These are phyloP conservation scores for Plodia interpunctella DNA, from an alignment of 1,140 invertebrate species.

Conservation along the genomic window DNA sequence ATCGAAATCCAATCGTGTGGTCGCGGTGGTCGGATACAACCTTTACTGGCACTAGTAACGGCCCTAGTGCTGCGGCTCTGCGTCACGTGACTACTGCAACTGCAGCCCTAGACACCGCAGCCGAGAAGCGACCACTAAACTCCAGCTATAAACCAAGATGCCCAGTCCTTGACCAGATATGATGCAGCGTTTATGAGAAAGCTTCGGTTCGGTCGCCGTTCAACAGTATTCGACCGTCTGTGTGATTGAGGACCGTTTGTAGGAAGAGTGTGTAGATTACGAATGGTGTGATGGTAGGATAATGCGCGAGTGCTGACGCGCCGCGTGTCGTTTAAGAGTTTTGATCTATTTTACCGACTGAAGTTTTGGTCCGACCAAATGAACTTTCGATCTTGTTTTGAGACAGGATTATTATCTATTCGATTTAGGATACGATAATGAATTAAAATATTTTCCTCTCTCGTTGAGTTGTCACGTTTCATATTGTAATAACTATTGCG, in stretches of 20 bases:
- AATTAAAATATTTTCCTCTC: slow-evolving; percentile 57
- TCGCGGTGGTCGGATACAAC: slow-evolving; percentile 35
- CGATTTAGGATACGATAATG: slow-evolving; percentile 57
- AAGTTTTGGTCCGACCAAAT: slow-evolving; percentile 75
- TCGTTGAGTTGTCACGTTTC: slow-evolving; percentile 57
- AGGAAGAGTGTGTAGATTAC: slow-evolving; percentile 13
- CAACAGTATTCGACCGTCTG: slow-evolving; percentile 24
- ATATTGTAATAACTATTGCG: slow-evolving; percentile 48
- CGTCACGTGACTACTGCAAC: slow-evolving; percentile 51
- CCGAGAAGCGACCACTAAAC: slow-evolving; percentile 3
- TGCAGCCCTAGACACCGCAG: neutral
- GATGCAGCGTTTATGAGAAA: slow-evolving; percentile 13
- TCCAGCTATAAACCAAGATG: neutral
- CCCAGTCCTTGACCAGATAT: neutral
- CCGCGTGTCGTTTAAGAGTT: slow-evolving; percentile 36
- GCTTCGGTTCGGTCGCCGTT: slow-evolving; percentile 29
- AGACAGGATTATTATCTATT: slow-evolving; percentile 68
- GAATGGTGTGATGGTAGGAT: slow-evolving; percentile 9
- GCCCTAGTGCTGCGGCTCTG: slow-evolving; percentile 29
- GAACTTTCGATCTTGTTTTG: slow-evolving; percentile 73
- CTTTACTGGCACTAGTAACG: slow-evolving; percentile 27
- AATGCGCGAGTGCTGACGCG: slow-evolving; percentile 23
- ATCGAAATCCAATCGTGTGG: slow-evolving; percentile 68
- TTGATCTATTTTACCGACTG: slow-evolving; percentile 73
- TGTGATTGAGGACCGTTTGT: slow-evolving; percentile 16